Percentiles rank a stretch among this genome's conserved stretches.
Evolutionary conservation across 2,797 vertebrate species (phyloP).

Genomic region (Crotalus adamanteus): DNA sequence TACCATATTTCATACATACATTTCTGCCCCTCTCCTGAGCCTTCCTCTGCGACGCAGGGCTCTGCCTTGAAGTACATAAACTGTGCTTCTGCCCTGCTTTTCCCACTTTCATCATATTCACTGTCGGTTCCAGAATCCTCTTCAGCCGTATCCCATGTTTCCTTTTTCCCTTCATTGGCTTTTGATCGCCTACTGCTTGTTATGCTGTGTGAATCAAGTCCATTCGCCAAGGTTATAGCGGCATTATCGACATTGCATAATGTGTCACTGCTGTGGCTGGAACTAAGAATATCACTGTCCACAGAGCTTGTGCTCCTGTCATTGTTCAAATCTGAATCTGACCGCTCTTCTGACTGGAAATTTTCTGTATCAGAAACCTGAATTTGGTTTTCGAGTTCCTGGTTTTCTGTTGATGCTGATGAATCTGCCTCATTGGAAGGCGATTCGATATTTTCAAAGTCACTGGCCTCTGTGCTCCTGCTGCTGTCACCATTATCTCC

Average conservation of each 20-base stretch:
- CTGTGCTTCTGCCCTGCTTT: constrained; percentile 85
- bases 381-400: constrained; percentile 90
- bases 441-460: constrained; percentile 94
- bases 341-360: constrained; percentile 89
- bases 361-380: constrained; percentile 85
- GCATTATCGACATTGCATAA: constrained; percentile 93
- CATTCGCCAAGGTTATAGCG: constrained; percentile 89
- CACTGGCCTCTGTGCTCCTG: constrained; percentile 93
- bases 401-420: constrained; percentile 83
- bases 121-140: constrained; percentile 98
- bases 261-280: constrained; percentile 98
- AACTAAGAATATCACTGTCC: constrained; percentile 99
- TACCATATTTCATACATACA: constrained; percentile 72
- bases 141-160: constrained; percentile 97
- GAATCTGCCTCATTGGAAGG: constrained; percentile 86
- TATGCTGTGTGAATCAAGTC: constrained; percentile 96
- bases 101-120: constrained; percentile 96
- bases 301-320: constrained; percentile 98
- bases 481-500: constrained; percentile 90
- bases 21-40: constrained; percentile 84
- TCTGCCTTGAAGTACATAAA: constrained; percentile 93
- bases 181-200: constrained; percentile 97
- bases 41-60: constrained; percentile 80
- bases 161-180: constrained; percentile 95
- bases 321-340: constrained; percentile 96